These are phyloP conservation scores for Heterodera carotae DNA, from an alignment of 1,140 invertebrate species.

Conservation along the genomic window DNA sequence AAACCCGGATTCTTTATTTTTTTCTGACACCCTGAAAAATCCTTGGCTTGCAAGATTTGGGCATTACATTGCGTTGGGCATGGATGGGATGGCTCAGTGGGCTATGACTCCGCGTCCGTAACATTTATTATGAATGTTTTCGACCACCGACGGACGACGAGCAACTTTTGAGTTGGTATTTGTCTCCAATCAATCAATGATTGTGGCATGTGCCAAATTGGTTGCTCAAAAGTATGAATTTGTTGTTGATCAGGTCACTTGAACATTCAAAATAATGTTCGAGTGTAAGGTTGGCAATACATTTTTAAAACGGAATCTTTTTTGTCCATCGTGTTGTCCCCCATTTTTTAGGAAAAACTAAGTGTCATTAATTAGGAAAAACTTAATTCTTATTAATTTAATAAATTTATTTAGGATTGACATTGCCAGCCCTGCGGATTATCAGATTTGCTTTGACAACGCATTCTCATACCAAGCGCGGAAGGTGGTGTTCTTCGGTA, in stretches of 20 bases:
- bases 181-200: too few relatives aligned
- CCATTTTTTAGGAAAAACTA: background rate
- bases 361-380: background rate
- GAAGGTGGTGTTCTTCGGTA: constrained; percentile 68
- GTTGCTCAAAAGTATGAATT: background rate
- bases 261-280: background rate
- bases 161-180: background rate
- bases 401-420: constrained; percentile 37
- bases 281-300: constrained; percentile 1
- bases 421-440: constrained; percentile 63
- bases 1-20: too few relatives aligned
- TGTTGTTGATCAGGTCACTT: background rate
- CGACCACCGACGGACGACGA: too few relatives aligned
- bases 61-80: too few relatives aligned
- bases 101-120: too few relatives aligned
- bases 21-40: too few relatives aligned
- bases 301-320: background rate
- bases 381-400: too few relatives aligned
- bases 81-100: too few relatives aligned
- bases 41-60: too few relatives aligned
- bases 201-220: background rate
- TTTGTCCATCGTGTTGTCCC: background rate
- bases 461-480: constrained; percentile 66
- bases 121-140: too few relatives aligned
- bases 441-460: constrained; percentile 68